Conservation (phyloP, 2,888 invertebrate species). For the Flabesymbios commensalis region DNA sequence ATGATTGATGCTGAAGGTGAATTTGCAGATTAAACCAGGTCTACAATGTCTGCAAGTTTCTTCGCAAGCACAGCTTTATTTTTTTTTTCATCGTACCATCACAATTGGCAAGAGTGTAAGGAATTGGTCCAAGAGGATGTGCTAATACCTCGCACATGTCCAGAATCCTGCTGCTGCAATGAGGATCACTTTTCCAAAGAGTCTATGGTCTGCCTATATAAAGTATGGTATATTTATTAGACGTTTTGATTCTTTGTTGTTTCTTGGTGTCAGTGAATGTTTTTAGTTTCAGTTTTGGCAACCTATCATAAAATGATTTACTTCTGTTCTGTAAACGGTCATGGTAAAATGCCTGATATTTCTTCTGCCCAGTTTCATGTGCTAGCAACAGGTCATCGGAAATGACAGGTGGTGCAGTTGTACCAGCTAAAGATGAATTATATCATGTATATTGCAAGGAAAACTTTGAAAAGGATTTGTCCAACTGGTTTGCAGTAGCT, state of each 20-base stretch:
- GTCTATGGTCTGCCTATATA: neutral
- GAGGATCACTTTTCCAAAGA: neutral
- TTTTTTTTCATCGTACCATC: slow-evolving; percentile 25
- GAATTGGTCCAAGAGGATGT: slow-evolving; percentile 26
- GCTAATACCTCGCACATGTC: slow-evolving; percentile 15
- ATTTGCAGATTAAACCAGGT: too few relatives aligned
- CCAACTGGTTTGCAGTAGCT: neutral
- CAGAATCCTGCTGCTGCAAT: neutral
- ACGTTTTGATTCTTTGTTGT: neutral
- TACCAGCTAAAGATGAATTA: neutral
- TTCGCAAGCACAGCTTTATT: too few relatives aligned
- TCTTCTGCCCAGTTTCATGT: neutral
- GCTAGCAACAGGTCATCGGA: neutral
- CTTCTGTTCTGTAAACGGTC: neutral
- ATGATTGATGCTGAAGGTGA: slow-evolving; percentile 13
- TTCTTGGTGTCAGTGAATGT: neutral
- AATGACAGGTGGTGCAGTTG: neutral
- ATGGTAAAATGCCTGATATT: neutral
- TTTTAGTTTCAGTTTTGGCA: slow-evolving; percentile 3
- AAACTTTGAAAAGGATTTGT: neutral
- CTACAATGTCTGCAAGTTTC: slow-evolving; percentile 15
- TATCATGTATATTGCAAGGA: neutral
- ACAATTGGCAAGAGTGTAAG: slow-evolving; percentile 23
- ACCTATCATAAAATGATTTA: neutral
- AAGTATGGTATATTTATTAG: neutral